These are phyloP conservation scores for Palloptera scutellata DNA, from an alignment of 2,888 invertebrate genomes.

Conservation along the genomic window DNA sequence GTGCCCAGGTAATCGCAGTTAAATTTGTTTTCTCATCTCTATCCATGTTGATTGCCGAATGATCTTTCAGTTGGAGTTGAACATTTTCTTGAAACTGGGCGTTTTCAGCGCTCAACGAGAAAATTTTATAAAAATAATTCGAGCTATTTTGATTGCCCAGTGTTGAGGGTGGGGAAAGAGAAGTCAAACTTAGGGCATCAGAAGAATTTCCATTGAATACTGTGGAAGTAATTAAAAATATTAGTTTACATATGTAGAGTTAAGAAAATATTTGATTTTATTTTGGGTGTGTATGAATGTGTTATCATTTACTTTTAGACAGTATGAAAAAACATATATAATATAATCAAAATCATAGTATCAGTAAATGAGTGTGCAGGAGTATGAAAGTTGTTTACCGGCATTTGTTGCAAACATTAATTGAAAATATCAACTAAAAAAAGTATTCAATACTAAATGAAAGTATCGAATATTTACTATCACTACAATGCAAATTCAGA, in stretches of 20 bases:
- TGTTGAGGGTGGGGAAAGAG: no score
- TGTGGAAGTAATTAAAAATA: constrained; percentile 1
- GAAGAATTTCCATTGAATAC: background rate
- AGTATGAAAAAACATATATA: no score
- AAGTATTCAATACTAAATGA: no score
- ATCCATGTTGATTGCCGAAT: constrained; percentile 2
- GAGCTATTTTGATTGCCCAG: background rate
- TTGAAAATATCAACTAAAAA: no score
- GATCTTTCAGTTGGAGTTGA: background rate
- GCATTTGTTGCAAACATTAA: no score
- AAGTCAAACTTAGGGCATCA: no score
- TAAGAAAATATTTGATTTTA: background rate
- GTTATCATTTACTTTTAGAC: no score
- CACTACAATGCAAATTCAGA: background rate
- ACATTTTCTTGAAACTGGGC: background rate
- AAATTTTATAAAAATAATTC: background rate
- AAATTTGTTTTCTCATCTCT: constrained; percentile 12
- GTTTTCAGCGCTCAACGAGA: background rate
- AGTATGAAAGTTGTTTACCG: no score
- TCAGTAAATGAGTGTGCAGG: no score
- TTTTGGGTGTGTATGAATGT: no score
- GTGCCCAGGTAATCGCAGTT: constrained; percentile 77
- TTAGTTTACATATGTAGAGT: background rate
- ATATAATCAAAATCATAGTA: no score
- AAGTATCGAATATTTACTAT: background rate